phyloP scores from a whole-genome alignment of 2,113 vertebrate species.

The Hemibagrus wyckioides region DNA sequence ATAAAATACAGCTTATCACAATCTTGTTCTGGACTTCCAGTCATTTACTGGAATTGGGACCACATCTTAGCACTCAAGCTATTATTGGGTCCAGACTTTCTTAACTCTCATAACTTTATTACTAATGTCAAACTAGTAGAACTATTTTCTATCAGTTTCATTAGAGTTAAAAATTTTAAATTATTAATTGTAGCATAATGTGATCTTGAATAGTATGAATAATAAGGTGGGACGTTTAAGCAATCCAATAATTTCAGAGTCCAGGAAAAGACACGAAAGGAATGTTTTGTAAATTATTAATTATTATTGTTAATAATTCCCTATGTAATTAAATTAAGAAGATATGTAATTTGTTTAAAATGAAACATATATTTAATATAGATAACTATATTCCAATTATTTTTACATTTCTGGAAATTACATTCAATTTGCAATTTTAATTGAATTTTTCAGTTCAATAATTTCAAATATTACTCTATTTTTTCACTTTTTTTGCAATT shows the following conservation, averaged over 20 bases:
- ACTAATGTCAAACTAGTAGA: too few species aligned
- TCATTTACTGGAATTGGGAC: neutral
- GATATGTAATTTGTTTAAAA: neutral
- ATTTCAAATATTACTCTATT: too few species aligned
- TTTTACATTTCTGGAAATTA: neutral
- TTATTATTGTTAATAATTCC: too few species aligned
- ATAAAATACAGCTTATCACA: neutral
- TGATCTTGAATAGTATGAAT: neutral
- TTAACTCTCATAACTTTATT: neutral
- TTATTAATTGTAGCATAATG: neutral
- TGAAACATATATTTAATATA: neutral
- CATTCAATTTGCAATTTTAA: neutral
- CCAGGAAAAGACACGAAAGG: neutral
- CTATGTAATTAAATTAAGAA: too few species aligned
- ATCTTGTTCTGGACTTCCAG: neutral
- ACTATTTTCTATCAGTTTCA: neutral
- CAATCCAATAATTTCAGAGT: neutral
- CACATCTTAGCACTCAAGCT: neutral
- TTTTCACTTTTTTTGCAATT: neutral
- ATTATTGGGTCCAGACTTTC: neutral
- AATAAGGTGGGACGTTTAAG: neutral
- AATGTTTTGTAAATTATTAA: neutral
- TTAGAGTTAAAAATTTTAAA: neutral
- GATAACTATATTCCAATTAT: neutral
- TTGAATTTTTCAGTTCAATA: too few species aligned